Percentiles rank a stretch among this genome's conserved stretches.
These are phyloP conservation scores for Coregonus suidteri DNA, from an alignment of 2,797 vertebrate genomes.

Conservation along the genomic window DNA sequence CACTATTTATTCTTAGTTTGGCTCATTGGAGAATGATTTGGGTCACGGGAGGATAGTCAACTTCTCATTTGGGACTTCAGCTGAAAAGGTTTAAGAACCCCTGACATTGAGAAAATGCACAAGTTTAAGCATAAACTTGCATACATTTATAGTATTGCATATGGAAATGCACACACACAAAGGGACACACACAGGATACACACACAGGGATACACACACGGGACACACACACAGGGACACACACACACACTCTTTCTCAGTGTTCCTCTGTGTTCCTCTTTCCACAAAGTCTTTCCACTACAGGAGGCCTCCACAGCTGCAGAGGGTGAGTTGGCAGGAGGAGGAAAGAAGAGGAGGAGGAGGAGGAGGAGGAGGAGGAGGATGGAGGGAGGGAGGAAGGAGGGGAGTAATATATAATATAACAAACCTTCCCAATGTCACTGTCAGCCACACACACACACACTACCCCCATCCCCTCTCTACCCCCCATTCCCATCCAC, in stretches of 20 bases:
- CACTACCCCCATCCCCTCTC: constrained; percentile 6
- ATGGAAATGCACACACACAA: background rate
- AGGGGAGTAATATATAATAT: constrained; percentile 25
- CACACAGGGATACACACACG: constrained; percentile 20
- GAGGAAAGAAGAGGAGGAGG: background rate
- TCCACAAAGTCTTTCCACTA: background rate
- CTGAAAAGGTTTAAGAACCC: background rate
- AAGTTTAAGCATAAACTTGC: no score
- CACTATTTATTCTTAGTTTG: background rate
- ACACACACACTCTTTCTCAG: background rate
- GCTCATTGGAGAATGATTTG: background rate
- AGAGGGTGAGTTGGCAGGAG: constrained; percentile 23
- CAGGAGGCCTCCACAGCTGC: constrained; percentile 48
- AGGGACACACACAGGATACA: background rate
- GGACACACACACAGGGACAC: no score
- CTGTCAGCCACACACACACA: constrained; percentile 42
- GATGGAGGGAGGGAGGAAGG: background rate
- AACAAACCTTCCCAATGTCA: constrained; percentile 68
- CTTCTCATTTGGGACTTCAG: background rate
- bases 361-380: constrained; percentile 16
- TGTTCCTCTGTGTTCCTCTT: background rate
- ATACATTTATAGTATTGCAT: background rate
- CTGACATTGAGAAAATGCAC: background rate
- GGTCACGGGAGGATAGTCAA: background rate
- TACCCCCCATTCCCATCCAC: constrained; percentile 46